Conservation (phyloP, 2,888 invertebrate species). For the Phyto melanocephala region DNA sequence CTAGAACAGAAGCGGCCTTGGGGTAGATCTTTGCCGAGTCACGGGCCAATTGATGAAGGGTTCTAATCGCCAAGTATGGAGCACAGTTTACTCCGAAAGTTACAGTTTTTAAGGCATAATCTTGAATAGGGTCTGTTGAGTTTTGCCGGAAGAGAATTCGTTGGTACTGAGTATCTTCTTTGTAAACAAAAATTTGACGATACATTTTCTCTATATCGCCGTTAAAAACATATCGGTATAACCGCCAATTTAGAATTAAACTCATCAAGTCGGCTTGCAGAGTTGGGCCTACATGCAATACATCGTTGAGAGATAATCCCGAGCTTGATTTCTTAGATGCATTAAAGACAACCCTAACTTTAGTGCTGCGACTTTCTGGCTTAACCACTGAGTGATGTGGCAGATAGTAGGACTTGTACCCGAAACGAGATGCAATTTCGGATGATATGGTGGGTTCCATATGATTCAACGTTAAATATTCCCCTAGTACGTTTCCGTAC, state of each 20-base stretch:
- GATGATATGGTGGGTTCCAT: not conserved
- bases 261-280: conserved; percentile 52
- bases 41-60: not conserved
- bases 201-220: conserved; percentile 65
- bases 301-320: conserved; percentile 49
- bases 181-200: conserved; percentile 51
- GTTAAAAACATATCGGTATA: conserved; percentile 54
- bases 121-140: not conserved
- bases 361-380: conserved; percentile 49
- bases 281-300: conserved; percentile 45
- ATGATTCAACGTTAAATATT: not conserved
- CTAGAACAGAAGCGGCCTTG: not conserved
- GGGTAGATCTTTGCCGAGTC: not conserved
- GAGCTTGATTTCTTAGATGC: conserved; percentile 46
- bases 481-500: not conserved
- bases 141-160: conserved; percentile 54
- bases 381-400: conserved; percentile 62
- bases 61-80: conserved; percentile 21
- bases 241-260: conserved; percentile 38
- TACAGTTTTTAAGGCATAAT: conserved; percentile 50
- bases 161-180: conserved; percentile 47
- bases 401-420: conserved; percentile 38
- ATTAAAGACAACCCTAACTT: conserved; percentile 62
- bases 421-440: not conserved
- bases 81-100: conserved; percentile 46